These are phyloP conservation scores for Uria lomvia DNA, from an alignment of 2,113 vertebrate genomes.

Conservation along the genomic window DNA sequence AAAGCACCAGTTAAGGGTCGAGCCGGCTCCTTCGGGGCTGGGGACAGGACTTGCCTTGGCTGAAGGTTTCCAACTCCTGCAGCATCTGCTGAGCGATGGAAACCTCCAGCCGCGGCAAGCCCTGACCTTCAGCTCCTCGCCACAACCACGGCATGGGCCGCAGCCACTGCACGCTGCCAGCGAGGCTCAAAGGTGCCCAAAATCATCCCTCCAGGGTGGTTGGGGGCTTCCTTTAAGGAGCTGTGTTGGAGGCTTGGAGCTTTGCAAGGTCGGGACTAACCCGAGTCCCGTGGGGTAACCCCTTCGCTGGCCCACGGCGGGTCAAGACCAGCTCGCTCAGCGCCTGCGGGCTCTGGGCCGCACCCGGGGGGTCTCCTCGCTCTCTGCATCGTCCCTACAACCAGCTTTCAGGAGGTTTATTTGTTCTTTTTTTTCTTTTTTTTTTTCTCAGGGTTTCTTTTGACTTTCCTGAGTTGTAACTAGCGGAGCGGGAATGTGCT, in stretches of 20 bases:
- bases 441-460: not conserved
- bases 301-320: fast-evolving
- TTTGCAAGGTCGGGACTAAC: not conserved
- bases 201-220: not conserved
- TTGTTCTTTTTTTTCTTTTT: not conserved
- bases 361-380: not conserved
- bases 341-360: not conserved
- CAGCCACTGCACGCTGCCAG: not conserved
- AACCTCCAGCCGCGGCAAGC: not conserved
- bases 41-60: not conserved
- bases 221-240: not conserved
- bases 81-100: not conserved
- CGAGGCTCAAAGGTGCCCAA: not conserved
- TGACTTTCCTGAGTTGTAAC: not conserved
- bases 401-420: not conserved
- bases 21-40: fast-evolving
- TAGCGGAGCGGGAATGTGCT: not conserved
- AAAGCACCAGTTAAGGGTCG: not conserved
- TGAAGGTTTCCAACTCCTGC: not conserved
- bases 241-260: not conserved
- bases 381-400: not conserved
- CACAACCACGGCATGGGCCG: not conserved
- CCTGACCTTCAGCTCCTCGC: not conserved
- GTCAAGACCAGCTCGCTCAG: not conserved
- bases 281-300: fast-evolving